Conservation (phyloP, 2,888 invertebrate genomes). For the Tetramorium bicarinatum region DNA sequence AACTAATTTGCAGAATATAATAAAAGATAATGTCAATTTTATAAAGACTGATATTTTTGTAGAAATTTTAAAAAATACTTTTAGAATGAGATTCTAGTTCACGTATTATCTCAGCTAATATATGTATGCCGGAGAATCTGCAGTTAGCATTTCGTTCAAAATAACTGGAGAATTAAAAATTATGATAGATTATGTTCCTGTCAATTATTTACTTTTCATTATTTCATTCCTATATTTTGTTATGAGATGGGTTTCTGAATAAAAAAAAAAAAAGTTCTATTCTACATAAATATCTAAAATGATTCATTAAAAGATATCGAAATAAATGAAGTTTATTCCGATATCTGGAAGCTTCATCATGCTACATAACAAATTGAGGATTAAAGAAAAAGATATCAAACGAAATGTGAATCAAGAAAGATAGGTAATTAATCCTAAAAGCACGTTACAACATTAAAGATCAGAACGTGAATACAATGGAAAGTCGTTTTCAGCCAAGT, state of each 20-base stretch:
- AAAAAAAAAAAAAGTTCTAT: constrained; percentile 5
- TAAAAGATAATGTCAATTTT: neutral
- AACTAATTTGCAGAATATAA: neutral
- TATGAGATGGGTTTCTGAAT: neutral
- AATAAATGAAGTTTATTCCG: constrained; percentile 29
- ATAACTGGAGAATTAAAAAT: constrained; percentile 4
- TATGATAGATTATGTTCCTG: neutral
- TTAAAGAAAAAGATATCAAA: constrained; percentile 19
- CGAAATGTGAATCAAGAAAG: constrained; percentile 13
- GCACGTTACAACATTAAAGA: constrained; percentile 1
- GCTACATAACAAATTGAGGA: constrained; percentile 12
- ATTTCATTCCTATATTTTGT: constrained; percentile 2
- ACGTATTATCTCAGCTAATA: neutral
- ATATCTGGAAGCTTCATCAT: neutral
- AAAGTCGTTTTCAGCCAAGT: constrained; percentile 13
- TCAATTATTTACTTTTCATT: constrained; percentile 21
- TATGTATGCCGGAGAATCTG: neutral
- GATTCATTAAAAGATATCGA: constrained; percentile 3
- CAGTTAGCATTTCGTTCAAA: neutral
- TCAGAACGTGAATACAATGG: constrained; percentile 4
- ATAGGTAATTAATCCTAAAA: constrained; percentile 31
- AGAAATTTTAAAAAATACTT: neutral
- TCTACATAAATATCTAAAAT: constrained; percentile 15
- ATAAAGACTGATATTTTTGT: neutral
- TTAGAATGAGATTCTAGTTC: neutral